Evolutionary conservation across 2,113 vertebrate genomes (phyloP), one percentile per base, ranked within the genome.

Genomic region (Gobiocypris rarus): DNA sequence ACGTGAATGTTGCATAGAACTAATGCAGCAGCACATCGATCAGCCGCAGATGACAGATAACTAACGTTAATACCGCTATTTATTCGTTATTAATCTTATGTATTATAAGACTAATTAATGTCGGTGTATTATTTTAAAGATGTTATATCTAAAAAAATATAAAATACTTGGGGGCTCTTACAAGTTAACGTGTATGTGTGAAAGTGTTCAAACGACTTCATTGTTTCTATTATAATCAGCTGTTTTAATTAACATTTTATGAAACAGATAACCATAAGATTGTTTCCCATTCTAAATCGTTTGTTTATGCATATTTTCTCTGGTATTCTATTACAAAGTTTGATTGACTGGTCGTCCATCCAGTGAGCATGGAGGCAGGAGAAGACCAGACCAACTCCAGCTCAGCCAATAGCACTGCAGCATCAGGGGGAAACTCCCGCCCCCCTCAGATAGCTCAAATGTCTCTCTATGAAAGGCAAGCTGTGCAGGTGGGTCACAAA

Each of bases 401-500:
- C 89, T 94, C 95, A 84, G 89, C 95, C 89, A 97, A 95, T 63
- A 96, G 96, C 85, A 95, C 92, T 88, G 93, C 96, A 88, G 91
- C 95, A 76, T 94, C 97, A 5, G 95, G 95, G 88, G 95, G 95
- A 87, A 97, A 95, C 90, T 92, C 96, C 76, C 96, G 97, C 34
- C 94, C 97, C 58, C 91, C 94, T 9, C 98, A 99, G 91, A 99
- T 99, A 87, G 96, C 98, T 0, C 97, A 98, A 85, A 99, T 98
- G 97, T 98, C 97, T 78, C 93, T 98, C 3, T 98, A 98, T 79
- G 98, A 98, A 89, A 95, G 98, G 38, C 97, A 98, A 83, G 97
- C 97, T 22, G 98, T 98, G 0, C 97, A 98, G 96, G 98, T 98
- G 77, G 10, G 74, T 82, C 50, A 69, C 58, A 43, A 54, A 69